Base-by-base conservation (phyloP, 2,888 invertebrate genomes). In the Eupithecia exiguata region DNA sequence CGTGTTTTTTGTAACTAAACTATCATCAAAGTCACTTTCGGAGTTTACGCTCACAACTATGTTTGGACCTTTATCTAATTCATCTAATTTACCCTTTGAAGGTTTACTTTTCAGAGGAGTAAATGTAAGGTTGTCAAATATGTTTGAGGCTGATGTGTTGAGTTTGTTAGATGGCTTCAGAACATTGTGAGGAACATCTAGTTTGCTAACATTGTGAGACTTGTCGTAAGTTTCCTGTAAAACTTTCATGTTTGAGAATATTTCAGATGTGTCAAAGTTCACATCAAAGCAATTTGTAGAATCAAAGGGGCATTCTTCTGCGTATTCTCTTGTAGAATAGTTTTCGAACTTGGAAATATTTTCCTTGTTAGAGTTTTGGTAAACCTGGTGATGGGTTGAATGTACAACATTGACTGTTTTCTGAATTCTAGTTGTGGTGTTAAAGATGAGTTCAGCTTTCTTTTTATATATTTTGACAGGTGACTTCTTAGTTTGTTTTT, bases 51-150 rank as follows among this genome's bases (percentile, higher is more conserved):
- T 93, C 1, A 92, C 70, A 61, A 93, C 84, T 69, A 93, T 90
- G 82, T 89, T 88, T 7, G 93, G 93, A 2, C 90, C 91, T 78
- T 89, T 89, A 35, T 91, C 86, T 65, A 92, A 81, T 81, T 91
- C 91, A 10, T 92, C 92, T 72, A 76, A 58, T 58, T 58, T 58
- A 58, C 58, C 84, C 84, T 89, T 91, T 12, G 77, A 21, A 40
- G 84, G 79, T 10, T 83, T 12, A 61, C 79, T 84, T 80, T 94
- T 94, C 5, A 94, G 78, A 18, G 94, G 94, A 7, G 94, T 93
- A 77, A 93, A 94, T 9, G 88, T 90, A 1, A 94, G 84, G 80
- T 93, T 91, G 76, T 94, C 94, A 84, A 94, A 93, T 58, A 93
- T 79, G 75, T 93, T 90, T 65, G 87, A 78, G 14, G 81, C 82